A percentile compares a stretch with the other conserved stretches of the same genome.
Evolutionary conservation across 2,113 vertebrate genomes (phyloP).

Genomic region (Hippocampus zosterae): DNA sequence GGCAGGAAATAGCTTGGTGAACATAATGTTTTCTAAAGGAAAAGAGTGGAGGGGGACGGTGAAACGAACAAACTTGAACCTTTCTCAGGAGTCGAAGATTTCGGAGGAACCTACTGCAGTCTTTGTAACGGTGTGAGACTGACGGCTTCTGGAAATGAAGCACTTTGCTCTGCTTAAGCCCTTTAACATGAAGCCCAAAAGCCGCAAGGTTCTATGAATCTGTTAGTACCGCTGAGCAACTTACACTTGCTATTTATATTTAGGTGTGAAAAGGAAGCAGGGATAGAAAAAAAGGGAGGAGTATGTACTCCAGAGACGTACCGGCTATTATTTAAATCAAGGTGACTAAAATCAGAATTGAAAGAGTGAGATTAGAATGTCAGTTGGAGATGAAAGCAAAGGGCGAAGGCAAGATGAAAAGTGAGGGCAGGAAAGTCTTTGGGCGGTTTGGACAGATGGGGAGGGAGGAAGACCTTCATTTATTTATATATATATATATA

Average conservation of each 20-base stretch:
- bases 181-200: constrained; percentile 39
- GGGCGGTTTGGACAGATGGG: constrained; percentile 22
- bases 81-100: constrained; percentile 20
- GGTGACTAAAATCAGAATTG: not conserved
- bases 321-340: constrained; percentile 10
- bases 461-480: not conserved
- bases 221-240: constrained; percentile 4
- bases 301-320: not conserved
- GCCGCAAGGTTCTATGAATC: constrained; percentile 33
- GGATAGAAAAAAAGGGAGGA: constrained; percentile 18
- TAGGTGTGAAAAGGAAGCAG: constrained; percentile 10
- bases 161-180: constrained; percentile 39
- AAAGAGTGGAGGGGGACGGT: not conserved
- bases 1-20: constrained; percentile 55
- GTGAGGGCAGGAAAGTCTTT: constrained; percentile 11
- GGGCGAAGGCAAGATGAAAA: constrained; percentile 10
- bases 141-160: constrained; percentile 38
- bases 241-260: not conserved
- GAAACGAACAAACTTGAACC: constrained; percentile 23
- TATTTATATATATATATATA: no score
- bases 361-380: constrained; percentile 3
- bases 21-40: constrained; percentile 51
- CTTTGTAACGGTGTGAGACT: constrained; percentile 35
- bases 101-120: not conserved
- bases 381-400: constrained; percentile 5